Base-by-base conservation (phyloP, 2,888 invertebrate species). In the Leucania comma region DNA sequence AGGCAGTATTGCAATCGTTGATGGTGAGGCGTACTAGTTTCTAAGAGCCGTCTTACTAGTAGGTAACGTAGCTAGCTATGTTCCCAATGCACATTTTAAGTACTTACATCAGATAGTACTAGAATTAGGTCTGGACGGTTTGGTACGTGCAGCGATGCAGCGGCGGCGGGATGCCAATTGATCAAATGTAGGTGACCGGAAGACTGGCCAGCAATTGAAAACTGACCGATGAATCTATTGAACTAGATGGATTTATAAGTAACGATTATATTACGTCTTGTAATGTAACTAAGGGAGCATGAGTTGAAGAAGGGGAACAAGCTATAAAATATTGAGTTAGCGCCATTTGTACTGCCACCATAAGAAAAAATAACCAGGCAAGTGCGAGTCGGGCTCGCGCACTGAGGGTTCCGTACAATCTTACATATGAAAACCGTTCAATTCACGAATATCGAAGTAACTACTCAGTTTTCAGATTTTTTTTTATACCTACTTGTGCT, bases 151-250 rank as follows among this genome's bases (percentile, higher is more conserved):
- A 72, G 10, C 26, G 17, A 60, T 72, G 63, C 65, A 79, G n/a
- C 42, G 29, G 20, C 61, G 32, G n/a, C 70, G 61, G 29, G 56
- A 62, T 22, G 38, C 60, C 84, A 83, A 85, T 86, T 86, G 76
- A 74, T n/a, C 59, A 58, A 66, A 83, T 80, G 68, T 83, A 75
- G 72, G 58, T 56, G 87, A 65, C 64, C 83, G 86, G 86, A 85
- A 78, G 65, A 70, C 26, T 35, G 35, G 58, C 29, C n/a, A 53
- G 54, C 48, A 81, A 81, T 72, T 81, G 83, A 66, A 62, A 50
- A 57, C 75, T 42, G 63, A 56, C 67, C 38, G 63, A 38, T 77
- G 46, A 67, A 62, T 70, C 35, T 66, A 64, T 78, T 79, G 48
- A 24, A 58, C 57, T 69, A 42, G 50, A 76, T 57, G 57, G 69